Percentiles rank a stretch among this genome's conserved stretches.
Evolutionary conservation across 1,140 invertebrate species (phyloP).

Genomic region (Bombyx mandarina): DNA sequence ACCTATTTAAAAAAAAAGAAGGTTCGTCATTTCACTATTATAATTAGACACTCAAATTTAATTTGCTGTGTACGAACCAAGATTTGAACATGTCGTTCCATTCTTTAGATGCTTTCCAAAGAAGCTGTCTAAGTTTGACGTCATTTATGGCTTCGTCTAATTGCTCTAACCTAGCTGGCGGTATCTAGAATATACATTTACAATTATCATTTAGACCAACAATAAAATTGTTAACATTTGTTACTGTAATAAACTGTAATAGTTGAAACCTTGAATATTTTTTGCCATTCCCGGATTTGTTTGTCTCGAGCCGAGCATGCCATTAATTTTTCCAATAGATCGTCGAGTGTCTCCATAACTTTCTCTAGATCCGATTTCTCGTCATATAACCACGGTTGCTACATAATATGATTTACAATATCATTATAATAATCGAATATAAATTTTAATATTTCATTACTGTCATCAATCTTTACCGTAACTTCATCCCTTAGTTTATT

Average conservation of each 20-base stretch:
- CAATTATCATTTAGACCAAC: not conserved
- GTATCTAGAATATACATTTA: conserved; percentile 44
- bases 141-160: conserved; percentile 84
- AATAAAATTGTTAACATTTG: not conserved
- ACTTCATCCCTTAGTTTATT: conserved; percentile 76
- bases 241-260: not conserved
- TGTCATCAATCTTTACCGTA: conserved; percentile 46
- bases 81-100: conserved; percentile 73
- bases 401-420: conserved; percentile 2
- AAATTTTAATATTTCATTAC: not conserved
- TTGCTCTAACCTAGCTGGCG: conserved; percentile 83
- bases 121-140: conserved; percentile 80
- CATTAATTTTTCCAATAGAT: conserved; percentile 74
- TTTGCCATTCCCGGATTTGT: conserved; percentile 79
- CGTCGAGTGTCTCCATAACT: conserved; percentile 74
- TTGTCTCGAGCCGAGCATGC: conserved; percentile 75
- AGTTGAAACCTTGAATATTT: conserved; percentile 76
- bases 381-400: conserved; percentile 83
- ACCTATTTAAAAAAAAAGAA: conserved; percentile 59
- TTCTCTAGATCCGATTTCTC: conserved; percentile 76
- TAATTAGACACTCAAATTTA: not conserved
- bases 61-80: conserved; percentile 27
- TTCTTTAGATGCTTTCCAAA: conserved; percentile 82
- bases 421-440: not conserved
- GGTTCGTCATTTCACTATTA: not conserved